phyloP scores from a whole-genome alignment of 2,797 vertebrate species.

The Spinus pinus region DNA sequence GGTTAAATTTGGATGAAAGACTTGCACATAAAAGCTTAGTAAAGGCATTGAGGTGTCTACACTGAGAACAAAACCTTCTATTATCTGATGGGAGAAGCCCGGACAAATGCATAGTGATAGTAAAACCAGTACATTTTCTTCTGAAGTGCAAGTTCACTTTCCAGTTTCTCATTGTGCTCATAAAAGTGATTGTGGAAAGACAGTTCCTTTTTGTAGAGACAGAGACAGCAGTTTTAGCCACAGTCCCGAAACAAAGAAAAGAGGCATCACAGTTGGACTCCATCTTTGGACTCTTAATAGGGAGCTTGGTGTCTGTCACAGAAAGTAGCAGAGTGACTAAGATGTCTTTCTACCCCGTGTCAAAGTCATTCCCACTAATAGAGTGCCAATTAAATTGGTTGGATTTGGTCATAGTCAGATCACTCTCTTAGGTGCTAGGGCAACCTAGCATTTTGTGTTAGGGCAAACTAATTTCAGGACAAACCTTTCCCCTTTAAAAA shows the following conservation, averaged over 20 bases:
- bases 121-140: background rate
- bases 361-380: background rate
- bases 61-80: constrained; percentile 21
- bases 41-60: constrained; percentile 1
- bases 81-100: background rate
- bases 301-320: background rate
- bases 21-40: constrained; percentile 28
- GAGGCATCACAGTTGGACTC: background rate
- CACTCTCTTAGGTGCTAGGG: background rate
- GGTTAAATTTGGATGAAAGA: constrained; percentile 51
- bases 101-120: background rate
- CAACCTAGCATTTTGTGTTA: background rate
- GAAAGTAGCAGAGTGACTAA: background rate
- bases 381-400: background rate
- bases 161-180: background rate
- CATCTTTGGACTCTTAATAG: background rate
- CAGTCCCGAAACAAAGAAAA: background rate
- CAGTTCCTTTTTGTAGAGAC: background rate
- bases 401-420: background rate
- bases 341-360: background rate
- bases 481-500: background rate
- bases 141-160: constrained; percentile 35
- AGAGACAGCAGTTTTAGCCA: background rate
- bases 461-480: background rate
- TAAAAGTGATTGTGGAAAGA: background rate